A percentile compares a stretch with the other conserved stretches of the same genome.
Evolutionary conservation across 1,140 invertebrate species (phyloP).

Genomic region (Pissodes strobi): DNA sequence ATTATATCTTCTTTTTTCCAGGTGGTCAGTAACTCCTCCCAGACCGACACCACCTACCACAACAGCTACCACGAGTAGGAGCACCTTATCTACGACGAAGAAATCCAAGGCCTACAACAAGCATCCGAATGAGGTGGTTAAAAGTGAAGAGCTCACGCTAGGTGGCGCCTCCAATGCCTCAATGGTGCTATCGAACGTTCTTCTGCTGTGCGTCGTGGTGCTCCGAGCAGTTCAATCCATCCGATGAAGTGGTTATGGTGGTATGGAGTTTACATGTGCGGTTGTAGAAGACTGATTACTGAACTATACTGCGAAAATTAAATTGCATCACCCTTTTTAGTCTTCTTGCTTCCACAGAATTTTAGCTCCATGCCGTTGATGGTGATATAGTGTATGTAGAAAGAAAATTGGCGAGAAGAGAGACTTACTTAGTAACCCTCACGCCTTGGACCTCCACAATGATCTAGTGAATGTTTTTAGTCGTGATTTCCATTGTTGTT

Average conservation of each 20-base stretch:
- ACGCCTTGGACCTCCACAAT: too few species aligned
- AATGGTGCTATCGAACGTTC: conserved; percentile 39
- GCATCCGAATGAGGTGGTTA: conserved; percentile 89
- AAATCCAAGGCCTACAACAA: conserved; percentile 71
- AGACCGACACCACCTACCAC: conserved; percentile 54
- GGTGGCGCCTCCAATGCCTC: conserved; percentile 35
- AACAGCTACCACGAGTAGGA: conserved; percentile 39
- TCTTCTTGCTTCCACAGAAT: too few species aligned
- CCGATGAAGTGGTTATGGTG: conserved; percentile 22
- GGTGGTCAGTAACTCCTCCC: conserved; percentile 50
- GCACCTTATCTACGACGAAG: conserved; percentile 48
- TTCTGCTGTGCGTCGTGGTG: conserved; percentile 46
- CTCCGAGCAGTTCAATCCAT: conserved; percentile 18
- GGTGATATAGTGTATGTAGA: too few species aligned
- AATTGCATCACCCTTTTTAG: too few species aligned
- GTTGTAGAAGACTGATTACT: neutral
- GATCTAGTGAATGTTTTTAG: conserved; percentile 26
- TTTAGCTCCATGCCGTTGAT: too few species aligned
- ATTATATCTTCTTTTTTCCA: neutral
- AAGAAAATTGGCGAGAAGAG: too few species aligned
- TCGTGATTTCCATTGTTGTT: conserved; percentile 25
- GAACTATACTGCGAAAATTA: neutral
- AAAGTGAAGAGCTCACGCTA: conserved; percentile 84
- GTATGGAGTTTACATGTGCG: neutral
- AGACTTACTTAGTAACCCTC: too few species aligned